A percentile compares a stretch with the other conserved stretches of the same genome.
These are phyloP conservation scores for Glaucomys volans DNA, from an alignment of 2,113 vertebrate species.

Conservation along the genomic window DNA sequence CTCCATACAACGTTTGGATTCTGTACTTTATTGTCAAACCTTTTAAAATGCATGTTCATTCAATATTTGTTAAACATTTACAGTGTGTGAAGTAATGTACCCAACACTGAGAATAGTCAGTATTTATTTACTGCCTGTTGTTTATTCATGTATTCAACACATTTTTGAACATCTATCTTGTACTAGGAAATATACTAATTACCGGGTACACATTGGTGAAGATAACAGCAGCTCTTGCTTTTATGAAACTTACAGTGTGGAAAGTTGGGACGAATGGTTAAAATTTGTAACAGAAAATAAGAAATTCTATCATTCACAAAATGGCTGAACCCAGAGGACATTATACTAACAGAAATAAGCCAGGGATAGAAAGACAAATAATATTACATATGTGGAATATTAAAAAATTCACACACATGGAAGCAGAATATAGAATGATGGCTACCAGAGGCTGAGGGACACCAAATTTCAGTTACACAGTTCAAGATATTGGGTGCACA, in stretches of 20 bases:
- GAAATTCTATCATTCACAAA: not conserved
- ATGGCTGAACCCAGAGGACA: not conserved
- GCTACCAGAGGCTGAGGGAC: not conserved
- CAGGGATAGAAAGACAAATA: not conserved
- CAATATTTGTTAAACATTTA: not conserved
- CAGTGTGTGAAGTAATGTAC: not conserved
- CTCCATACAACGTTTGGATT: not conserved
- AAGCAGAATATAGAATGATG: not conserved
- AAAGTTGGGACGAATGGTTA: not conserved
- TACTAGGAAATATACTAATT: not conserved
- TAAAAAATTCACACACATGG: not conserved
- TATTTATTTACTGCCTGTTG: not conserved
- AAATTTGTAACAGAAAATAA: not conserved
- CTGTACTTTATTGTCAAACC: not conserved
- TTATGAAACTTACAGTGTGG: not conserved
- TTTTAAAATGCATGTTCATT: conserved; percentile 29
- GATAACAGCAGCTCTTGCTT: not conserved
- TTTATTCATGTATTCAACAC: not conserved
- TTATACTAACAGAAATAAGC: not conserved
- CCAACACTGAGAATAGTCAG: not conserved
- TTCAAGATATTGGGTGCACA: not conserved
- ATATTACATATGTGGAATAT: not conserved
- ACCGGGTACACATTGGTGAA: not conserved
- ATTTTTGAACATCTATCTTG: not conserved
- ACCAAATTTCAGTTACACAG: not conserved